Evolutionary conservation across 1,140 invertebrate species (phyloP), one percentile per base, ranked within the genome.

Genomic region (Theocolax elegans): DNA sequence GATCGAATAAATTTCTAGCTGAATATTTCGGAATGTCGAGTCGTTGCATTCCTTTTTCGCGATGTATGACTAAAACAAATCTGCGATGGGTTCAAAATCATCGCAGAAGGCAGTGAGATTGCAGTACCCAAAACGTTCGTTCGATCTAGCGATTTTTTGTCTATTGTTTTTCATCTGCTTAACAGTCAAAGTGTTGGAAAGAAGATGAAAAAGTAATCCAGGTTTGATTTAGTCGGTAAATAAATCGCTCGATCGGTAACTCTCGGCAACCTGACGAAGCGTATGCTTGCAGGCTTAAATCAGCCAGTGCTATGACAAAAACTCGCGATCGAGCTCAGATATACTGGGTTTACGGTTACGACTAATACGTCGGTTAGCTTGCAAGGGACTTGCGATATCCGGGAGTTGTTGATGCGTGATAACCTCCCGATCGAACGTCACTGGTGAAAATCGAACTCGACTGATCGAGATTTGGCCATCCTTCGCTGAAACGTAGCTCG

Each of bases 401-500:
- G 40, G 23, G 6, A 31, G 1, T 7, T 38, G 64, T 17, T 80
- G 78, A 6, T 3, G 4, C 51, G 71, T 1, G 0, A 62, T n/a
- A 12, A 65, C 51, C 23, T 85, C 83, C 2, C 81, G 72, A 31
- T 85, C 83, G 46, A 91, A 89, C 0, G 90, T 91, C 10, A 92
- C 89, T 0, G 93, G 94, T 42, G 93, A 95, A 82, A 96, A 96
- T 1, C 94, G 87, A 2, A 95, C 93, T 7, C 93, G 86, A 40
- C 90, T 89, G 6, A 85, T 82, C 8, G 86, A 87, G 44, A 85
- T 84, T 59, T 90, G 89, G 54, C 89, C 90, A 74, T 94, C 93
- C 73, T 93, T 91, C 2, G 94, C 93, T 1, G 93, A 95, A 40
- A 94, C 89, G 78, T 95, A 95, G 35, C 92, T 94, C 73, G 91